Evolutionary conservation across 2,888 invertebrate species (phyloP), one percentile per base, ranked within the genome.

Genomic region (Quadroppia sp.): DNA sequence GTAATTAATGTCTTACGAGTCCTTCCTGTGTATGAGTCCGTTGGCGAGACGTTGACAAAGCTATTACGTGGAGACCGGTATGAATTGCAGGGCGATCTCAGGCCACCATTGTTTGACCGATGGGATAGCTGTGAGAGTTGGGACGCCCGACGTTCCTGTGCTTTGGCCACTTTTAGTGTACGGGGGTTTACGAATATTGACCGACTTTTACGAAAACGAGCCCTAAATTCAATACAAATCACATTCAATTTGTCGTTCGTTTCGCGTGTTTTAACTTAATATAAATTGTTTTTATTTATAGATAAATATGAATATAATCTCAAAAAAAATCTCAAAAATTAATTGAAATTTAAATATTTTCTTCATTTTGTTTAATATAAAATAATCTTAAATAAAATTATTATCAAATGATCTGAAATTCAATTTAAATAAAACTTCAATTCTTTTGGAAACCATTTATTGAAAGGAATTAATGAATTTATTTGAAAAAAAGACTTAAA

Each of bases 51-150:
- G 36, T 11, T 9, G 4, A 45, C 23, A 23, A 45, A 64, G 7
- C 73, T 64, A 61, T 67, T 67, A 2, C 67, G 20, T n/a, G 73
- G 73, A 7, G 73, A 48, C 11, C 67, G 36, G 25, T n/a, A 50
- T 20, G 71, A 71, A 7, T 30, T 17, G 15, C 20, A 30, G 17
- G 71, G 71, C 42, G 71, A 71, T 25, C 71, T 15, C 2, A 36
- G 20, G 40, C 40, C n/a, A 6, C 23, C 36, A 13, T 67, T 36
- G 40, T 67, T 15, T 30, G 61, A 72, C 67, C 36, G 64, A 1
- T 70, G 56, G 30, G 74, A 74, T 40, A 74, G 25, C 56, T 74
- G 74, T 17, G 74, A 74, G 17, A 73, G n/a, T 25, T 73, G 73
- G 2, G 73, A 73, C 3, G 70, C 50, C n/a, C 74, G 70, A 9